These are phyloP conservation scores for Sarotherodon lohbergeri DNA, from an alignment of 2,113 vertebrate species.

Conservation along the genomic window DNA sequence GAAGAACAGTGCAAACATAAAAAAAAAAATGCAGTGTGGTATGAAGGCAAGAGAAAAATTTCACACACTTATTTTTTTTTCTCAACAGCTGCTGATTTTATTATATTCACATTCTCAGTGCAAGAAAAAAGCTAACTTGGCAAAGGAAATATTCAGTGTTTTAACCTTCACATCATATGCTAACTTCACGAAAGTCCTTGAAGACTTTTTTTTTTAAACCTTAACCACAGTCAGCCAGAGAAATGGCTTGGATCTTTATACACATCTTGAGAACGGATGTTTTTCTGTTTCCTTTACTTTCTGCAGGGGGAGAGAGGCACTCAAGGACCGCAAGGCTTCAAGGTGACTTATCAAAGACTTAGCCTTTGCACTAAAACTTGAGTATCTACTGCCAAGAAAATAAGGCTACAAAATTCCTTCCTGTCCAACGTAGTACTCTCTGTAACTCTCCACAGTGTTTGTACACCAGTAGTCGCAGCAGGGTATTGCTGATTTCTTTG, in stretches of 20 bases:
- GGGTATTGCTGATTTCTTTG: neutral
- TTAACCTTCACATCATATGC: constrained; percentile 12
- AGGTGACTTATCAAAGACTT: constrained; percentile 71
- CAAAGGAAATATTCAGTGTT: neutral
- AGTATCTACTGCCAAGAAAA: neutral
- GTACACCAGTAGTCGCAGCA: neutral
- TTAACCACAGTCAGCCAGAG: neutral
- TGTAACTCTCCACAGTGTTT: neutral
- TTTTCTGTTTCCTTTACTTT: constrained; percentile 10
- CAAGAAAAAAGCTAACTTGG: neutral
- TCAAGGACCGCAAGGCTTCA: constrained; percentile 77
- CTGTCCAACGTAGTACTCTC: neutral
- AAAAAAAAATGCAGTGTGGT: neutral
- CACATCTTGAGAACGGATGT: neutral
- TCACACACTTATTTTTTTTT: neutral
- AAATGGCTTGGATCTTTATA: constrained; percentile 16
- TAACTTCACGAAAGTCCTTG: constrained; percentile 19
- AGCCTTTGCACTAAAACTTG: neutral
- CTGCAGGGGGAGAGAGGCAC: constrained; percentile 78
- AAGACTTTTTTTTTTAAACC: neutral
- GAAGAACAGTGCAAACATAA: neutral
- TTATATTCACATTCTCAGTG: neutral
- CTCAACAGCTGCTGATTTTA: neutral
- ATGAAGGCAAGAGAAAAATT: neutral
- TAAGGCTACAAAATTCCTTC: neutral